Evolutionary conservation across 2,797 vertebrate genomes (phyloP).

Genomic region (Hemibagrus guttatus): DNA sequence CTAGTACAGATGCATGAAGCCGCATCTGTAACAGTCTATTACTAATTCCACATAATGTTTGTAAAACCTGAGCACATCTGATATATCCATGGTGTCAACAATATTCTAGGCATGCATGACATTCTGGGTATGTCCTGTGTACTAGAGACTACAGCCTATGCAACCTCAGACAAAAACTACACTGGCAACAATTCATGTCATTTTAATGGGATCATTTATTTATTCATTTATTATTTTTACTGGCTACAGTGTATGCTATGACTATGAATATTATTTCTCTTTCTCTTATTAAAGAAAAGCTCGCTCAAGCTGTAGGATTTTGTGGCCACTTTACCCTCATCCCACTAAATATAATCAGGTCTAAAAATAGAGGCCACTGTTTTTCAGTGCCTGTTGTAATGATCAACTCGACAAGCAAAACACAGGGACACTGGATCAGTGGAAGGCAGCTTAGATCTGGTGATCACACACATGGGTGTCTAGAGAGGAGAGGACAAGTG

Average conservation of each 20-base stretch:
- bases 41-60: neutral
- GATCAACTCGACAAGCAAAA: conserved; percentile 34
- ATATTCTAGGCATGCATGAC: neutral
- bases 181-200: neutral
- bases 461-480: conserved; percentile 1
- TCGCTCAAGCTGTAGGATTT: conserved; percentile 46
- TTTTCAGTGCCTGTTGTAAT: conserved; percentile 50
- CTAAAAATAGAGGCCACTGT: conserved; percentile 60
- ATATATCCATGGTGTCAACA: neutral
- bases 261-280: conserved; percentile 29
- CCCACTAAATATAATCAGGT: conserved; percentile 58
- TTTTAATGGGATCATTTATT: neutral
- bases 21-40: neutral
- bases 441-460: conserved; percentile 11
- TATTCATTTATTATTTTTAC: neutral
- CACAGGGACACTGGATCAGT: conserved; percentile 17
- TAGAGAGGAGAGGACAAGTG: conserved; percentile 7
- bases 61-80: neutral
- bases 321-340: conserved; percentile 44
- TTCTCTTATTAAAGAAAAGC: conserved; percentile 52
- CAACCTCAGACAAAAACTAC: neutral
- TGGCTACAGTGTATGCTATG: conserved; percentile 8
- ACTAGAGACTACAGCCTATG: neutral
- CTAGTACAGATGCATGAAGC: neutral
- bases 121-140: neutral